Evolutionary conservation across 2,113 vertebrate genomes (phyloP).

Genomic region (Esox niger): DNA sequence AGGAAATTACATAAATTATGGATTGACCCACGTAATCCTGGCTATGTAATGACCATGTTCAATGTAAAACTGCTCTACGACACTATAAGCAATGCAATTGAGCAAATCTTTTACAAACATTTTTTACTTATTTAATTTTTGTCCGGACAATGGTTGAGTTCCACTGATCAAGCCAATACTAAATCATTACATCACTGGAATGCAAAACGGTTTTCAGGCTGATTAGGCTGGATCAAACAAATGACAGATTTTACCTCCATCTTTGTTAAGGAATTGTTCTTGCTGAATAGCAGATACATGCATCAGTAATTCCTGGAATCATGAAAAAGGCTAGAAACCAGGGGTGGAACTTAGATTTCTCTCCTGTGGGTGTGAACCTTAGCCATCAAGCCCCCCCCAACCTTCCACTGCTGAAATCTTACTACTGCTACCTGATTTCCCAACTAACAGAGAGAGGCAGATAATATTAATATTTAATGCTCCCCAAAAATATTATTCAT

Average conservation of each 20-base stretch:
- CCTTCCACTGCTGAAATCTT: too few relatives aligned
- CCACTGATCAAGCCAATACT: background rate
- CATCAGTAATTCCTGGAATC: background rate
- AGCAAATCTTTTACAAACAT: background rate
- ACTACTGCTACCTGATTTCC: too few relatives aligned
- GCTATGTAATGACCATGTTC: background rate
- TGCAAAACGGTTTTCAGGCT: background rate
- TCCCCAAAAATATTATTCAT: too few relatives aligned
- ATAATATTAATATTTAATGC: too few relatives aligned
- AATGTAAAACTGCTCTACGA: background rate
- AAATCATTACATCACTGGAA: background rate
- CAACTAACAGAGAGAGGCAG: too few relatives aligned
- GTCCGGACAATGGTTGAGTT: background rate
- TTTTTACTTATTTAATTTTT: background rate
- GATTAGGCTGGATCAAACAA: constrained; percentile 1
- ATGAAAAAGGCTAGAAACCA: background rate
- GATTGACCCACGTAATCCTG: constrained; percentile 2
- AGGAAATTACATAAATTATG: background rate
- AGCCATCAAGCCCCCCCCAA: too few relatives aligned
- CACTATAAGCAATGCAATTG: background rate
- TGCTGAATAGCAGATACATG: background rate
- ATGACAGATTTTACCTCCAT: background rate
- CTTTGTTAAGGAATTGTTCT: background rate
- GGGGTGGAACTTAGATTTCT: too few relatives aligned
- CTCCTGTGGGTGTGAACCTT: too few relatives aligned